A percentile compares a stretch with the other conserved stretches of the same genome.
These are phyloP conservation scores for Ctenomys sociabilis DNA, from an alignment of 2,113 vertebrate species.

Conservation along the genomic window DNA sequence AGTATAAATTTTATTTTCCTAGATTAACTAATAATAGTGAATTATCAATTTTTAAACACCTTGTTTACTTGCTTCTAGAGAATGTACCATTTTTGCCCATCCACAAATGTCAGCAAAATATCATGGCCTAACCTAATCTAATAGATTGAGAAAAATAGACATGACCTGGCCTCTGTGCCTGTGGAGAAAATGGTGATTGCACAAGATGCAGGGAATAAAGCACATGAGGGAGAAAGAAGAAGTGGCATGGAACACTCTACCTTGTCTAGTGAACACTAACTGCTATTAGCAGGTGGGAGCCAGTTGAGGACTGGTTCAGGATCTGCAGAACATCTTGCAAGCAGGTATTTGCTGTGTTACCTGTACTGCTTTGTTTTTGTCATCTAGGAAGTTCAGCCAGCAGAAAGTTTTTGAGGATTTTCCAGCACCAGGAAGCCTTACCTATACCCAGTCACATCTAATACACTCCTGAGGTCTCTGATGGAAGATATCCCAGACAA, in stretches of 20 bases:
- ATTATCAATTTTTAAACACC: background rate
- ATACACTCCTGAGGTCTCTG: background rate
- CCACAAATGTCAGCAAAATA: background rate
- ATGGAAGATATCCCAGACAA: background rate
- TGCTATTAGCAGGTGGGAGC: background rate
- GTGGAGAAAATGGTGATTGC: background rate
- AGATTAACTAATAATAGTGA: background rate
- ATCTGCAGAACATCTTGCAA: background rate
- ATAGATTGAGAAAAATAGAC: background rate
- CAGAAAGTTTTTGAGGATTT: background rate
- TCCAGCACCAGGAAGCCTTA: background rate
- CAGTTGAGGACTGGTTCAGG: background rate
- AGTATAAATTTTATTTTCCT: background rate
- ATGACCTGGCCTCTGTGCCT: background rate
- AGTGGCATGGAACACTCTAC: background rate
- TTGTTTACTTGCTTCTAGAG: background rate
- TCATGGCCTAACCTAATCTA: background rate
- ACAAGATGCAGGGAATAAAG: background rate
- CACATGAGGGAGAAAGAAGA: background rate
- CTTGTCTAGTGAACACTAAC: background rate
- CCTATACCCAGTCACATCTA: background rate
- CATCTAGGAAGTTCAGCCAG: background rate
- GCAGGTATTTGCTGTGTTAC: background rate
- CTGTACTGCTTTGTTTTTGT: background rate
- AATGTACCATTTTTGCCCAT: background rate